phyloP scores from a whole-genome alignment of 1,140 invertebrate species.

The Dreissena rostriformis region DNA sequence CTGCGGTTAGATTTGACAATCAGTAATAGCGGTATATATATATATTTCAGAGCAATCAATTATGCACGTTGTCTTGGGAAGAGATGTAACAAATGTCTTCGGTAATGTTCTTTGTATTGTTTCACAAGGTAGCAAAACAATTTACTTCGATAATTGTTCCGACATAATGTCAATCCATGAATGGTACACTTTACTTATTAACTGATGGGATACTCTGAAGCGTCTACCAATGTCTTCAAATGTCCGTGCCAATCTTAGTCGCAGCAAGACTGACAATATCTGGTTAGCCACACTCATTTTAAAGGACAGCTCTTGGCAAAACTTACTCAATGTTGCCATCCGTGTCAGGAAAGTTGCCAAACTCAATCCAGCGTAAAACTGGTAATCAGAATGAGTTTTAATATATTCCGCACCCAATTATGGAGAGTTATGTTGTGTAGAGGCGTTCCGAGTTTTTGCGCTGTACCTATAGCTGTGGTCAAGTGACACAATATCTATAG shows the following conservation, averaged over 20 bases:
- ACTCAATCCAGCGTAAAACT: conserved; percentile 32
- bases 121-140: conserved; percentile 52
- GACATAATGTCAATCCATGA: too few species aligned
- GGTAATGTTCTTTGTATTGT: conserved; percentile 35
- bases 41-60: conserved; percentile 64
- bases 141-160: conserved; percentile 16
- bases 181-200: conserved; percentile 21
- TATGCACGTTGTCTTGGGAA: conserved; percentile 40
- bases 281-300: conserved; percentile 17
- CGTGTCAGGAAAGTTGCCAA: conserved; percentile 18
- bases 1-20: too few species aligned
- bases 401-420: conserved; percentile 16
- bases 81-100: conserved; percentile 24
- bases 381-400: not conserved
- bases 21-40: conserved; percentile 53
- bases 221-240: conserved; percentile 35
- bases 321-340: not conserved
- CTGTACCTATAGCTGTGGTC: too few species aligned
- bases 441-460: too few species aligned
- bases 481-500: too few species aligned
- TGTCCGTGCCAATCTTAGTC: conserved; percentile 16
- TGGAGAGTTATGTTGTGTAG: too few species aligned
- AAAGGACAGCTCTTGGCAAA: conserved; percentile 2
- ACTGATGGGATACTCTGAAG: conserved; percentile 23
- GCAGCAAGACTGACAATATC: too few species aligned